Evolutionary conservation across 2,113 vertebrate genomes (phyloP).

Genomic region (Dicrurus megarhynchus): DNA sequence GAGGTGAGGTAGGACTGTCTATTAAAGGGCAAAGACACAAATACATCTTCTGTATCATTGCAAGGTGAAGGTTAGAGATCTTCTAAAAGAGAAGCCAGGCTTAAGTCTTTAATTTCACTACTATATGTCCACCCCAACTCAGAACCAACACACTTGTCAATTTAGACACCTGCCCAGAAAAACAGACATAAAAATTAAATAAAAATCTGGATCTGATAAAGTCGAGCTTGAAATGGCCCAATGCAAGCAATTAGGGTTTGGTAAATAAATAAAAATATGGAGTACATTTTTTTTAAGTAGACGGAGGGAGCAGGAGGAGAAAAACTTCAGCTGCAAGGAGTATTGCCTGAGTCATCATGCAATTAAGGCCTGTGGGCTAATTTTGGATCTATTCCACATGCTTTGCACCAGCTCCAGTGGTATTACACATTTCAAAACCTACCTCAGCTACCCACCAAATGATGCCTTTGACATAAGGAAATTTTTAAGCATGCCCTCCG

Average conservation of each 20-base stretch:
- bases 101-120: not conserved
- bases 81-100: not conserved
- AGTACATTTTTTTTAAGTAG: not conserved
- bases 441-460: not conserved
- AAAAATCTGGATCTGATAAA: not conserved
- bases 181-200: not conserved
- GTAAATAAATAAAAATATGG: not conserved
- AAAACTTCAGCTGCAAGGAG: not conserved
- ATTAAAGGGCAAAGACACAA: not conserved
- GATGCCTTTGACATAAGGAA: not conserved
- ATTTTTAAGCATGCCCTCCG: not conserved
- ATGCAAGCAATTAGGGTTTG: not conserved
- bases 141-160: not conserved
- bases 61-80: not conserved
- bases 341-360: not conserved
- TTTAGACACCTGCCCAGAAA: not conserved
- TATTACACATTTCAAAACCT: not conserved
- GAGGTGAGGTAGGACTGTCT: fast-evolving
- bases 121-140: fast-evolving
- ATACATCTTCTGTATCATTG: not conserved
- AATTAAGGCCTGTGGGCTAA: slow-evolving; percentile 11
- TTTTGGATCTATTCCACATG: not conserved
- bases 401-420: not conserved
- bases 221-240: not conserved
- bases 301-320: not conserved